Evolutionary conservation across 1,140 invertebrate species (phyloP).

Genomic region (Sarcophaga bullata): DNA sequence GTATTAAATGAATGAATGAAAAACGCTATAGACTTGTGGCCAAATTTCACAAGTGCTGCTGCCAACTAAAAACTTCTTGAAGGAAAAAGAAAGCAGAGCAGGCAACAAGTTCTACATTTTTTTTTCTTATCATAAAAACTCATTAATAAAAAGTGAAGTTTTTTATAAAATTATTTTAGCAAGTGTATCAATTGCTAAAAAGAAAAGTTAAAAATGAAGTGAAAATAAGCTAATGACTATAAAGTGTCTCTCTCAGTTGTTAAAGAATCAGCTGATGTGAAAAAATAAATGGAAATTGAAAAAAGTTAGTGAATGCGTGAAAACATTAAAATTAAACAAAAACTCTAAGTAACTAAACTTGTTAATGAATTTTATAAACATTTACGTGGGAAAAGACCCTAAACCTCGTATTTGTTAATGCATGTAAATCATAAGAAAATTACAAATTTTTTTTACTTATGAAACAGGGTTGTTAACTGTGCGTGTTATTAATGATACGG

Average conservation of each 20-base stretch:
- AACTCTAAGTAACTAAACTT: background rate
- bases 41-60: conserved; percentile 16
- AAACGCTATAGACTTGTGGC: background rate
- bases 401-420: background rate
- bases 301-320: background rate
- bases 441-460: background rate
- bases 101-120: conserved; percentile 7
- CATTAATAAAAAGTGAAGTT: no score
- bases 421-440: background rate
- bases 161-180: no score
- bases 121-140: no score
- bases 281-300: background rate
- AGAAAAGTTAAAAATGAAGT: no score
- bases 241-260: background rate
- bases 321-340: background rate
- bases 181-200: no score
- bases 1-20: background rate
- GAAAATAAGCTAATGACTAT: background rate
- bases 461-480: conserved; percentile 11
- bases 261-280: background rate
- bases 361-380: background rate
- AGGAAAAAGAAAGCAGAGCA: background rate
- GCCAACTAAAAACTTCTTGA: background rate
- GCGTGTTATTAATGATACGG: background rate
- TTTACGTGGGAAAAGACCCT: background rate